Conservation (phyloP, 2,797 vertebrate species). For the Crax fasciolata region DNA sequence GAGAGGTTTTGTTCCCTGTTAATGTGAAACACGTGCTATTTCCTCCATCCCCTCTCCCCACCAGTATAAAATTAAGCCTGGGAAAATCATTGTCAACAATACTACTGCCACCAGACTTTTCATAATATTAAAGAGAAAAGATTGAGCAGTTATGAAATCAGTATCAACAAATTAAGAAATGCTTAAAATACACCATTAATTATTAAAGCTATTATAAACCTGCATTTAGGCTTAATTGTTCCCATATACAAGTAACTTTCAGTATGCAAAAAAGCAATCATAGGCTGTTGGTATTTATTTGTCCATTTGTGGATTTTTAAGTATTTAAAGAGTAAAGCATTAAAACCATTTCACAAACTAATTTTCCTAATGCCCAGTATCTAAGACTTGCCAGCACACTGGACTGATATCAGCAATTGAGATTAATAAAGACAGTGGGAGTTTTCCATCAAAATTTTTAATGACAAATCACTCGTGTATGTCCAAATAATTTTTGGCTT, state of each 20-base stretch:
- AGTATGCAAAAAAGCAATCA: constrained; percentile 12
- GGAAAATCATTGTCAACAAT: neutral
- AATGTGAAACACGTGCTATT: neutral
- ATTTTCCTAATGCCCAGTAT: neutral
- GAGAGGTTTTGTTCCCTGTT: neutral
- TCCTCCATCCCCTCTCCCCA: neutral
- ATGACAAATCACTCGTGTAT: neutral
- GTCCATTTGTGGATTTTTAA: constrained; percentile 41
- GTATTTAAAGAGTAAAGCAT: constrained; percentile 11
- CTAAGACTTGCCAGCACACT: neutral
- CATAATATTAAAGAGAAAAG: constrained; percentile 20
- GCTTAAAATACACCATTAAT: constrained; percentile 38
- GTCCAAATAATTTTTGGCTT: neutral
- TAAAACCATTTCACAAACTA: constrained; percentile 21
- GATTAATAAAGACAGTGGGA: constrained; percentile 14
- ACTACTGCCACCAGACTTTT: neutral
- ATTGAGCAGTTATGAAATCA: constrained; percentile 27
- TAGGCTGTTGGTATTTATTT: constrained; percentile 40
- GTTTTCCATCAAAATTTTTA: neutral
- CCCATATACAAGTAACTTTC: constrained; percentile 16
- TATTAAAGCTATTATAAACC: constrained; percentile 31
- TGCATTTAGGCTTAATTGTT: constrained; percentile 40
- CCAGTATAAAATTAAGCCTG: neutral
- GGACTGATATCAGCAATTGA: neutral
- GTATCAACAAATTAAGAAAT: constrained; percentile 51